phyloP scores from a whole-genome alignment of 1,140 invertebrate genomes.

The Armadillidium nasatum region DNA sequence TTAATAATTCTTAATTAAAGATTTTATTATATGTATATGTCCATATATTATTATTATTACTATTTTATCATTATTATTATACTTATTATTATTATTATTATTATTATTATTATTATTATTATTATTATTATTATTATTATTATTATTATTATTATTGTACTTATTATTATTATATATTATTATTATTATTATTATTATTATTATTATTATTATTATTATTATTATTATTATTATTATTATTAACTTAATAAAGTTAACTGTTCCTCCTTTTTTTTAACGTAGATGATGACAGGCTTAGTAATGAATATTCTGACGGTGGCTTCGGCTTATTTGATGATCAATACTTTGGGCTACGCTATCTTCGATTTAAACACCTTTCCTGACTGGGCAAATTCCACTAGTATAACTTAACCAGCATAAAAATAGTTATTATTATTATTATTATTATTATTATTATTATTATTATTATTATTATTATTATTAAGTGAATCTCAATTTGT shows the following conservation, averaged over 20 bases:
- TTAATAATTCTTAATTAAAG: neutral
- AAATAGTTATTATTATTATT: too few relatives aligned
- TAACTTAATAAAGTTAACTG: neutral
- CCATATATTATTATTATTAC: neutral
- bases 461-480: too few relatives aligned
- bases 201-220: constrained; percentile 9
- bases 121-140: constrained; percentile 2
- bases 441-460: too few relatives aligned
- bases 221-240: constrained; percentile 19
- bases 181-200: constrained; percentile 13
- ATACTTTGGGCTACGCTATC: constrained; percentile 59
- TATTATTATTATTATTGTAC: neutral
- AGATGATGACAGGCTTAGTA: constrained; percentile 60
- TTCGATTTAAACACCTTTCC: constrained; percentile 59
- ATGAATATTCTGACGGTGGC: constrained; percentile 69
- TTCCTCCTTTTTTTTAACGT: neutral
- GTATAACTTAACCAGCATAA: too few relatives aligned
- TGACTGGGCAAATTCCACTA: constrained; percentile 44
- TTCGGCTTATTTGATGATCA: constrained; percentile 62
- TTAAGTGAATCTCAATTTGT: too few relatives aligned
- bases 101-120: neutral
- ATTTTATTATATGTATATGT: too few relatives aligned
- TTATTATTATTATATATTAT: constrained; percentile 8
- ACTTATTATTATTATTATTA: neutral
- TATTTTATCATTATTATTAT: neutral